These are phyloP conservation scores for Alfaro cultratus DNA, from an alignment of 2,797 vertebrate species.

Conservation along the genomic window DNA sequence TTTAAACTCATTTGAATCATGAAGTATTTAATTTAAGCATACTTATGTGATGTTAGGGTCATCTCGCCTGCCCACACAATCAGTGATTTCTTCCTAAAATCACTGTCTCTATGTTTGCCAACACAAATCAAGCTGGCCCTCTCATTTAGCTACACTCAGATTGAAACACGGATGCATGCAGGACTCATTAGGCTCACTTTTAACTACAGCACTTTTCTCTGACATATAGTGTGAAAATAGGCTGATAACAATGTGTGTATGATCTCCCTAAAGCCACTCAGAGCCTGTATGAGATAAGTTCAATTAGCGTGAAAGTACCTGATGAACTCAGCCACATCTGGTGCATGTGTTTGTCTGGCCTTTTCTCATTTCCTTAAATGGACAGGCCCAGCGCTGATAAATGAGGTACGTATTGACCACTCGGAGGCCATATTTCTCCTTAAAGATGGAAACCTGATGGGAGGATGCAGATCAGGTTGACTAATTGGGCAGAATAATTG, in stretches of 20 bases:
- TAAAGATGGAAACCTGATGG: constrained; percentile 89
- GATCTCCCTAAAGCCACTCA: constrained; percentile 82
- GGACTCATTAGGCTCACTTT: constrained; percentile 42
- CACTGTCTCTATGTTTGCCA: constrained; percentile 60
- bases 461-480: constrained; percentile 90
- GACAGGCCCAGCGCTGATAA: constrained; percentile 84
- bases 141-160: constrained; percentile 45
- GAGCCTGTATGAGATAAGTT: constrained; percentile 80
- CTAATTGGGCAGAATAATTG: constrained; percentile 95
- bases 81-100: constrained; percentile 64
- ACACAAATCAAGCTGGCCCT: constrained; percentile 27
- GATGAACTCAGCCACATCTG: constrained; percentile 87
- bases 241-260: constrained; percentile 81
- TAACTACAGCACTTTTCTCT: constrained; percentile 44
- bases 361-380: constrained; percentile 94
- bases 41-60: not conserved
- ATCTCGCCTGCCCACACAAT: constrained; percentile 38
- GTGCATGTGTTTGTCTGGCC: constrained; percentile 86
- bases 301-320: constrained; percentile 89
- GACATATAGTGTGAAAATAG: constrained; percentile 81
- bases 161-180: constrained; percentile 32
- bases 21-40: not conserved
- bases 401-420: constrained; percentile 89
- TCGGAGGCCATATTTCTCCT: constrained; percentile 86
- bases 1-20: not conserved